These are phyloP conservation scores for Microdon myrmicae DNA, from an alignment of 2,888 invertebrate species.

Conservation along the genomic window DNA sequence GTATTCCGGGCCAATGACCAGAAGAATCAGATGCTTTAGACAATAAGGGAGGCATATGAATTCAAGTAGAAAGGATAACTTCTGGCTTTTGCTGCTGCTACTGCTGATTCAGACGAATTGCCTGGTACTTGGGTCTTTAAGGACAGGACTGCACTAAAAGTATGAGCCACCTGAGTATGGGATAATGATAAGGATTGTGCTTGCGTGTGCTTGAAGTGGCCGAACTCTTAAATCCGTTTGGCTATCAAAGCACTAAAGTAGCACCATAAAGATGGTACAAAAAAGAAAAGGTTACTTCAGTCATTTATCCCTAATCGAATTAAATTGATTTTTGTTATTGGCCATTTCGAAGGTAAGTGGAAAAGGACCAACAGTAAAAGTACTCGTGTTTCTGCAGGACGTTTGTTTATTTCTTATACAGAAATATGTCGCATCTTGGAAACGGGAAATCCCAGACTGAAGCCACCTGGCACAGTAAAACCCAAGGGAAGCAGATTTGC, in stretches of 20 bases:
- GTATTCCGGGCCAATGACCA: slow-evolving; percentile 35
- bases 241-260: too few relatives aligned
- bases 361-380: neutral
- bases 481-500: neutral
- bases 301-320: slow-evolving; percentile 49
- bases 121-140: slow-evolving; percentile 27
- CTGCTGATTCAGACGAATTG: slow-evolving; percentile 46
- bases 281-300: slow-evolving; percentile 32
- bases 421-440: too few relatives aligned
- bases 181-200: slow-evolving; percentile 24
- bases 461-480: neutral
- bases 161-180: slow-evolving; percentile 40
- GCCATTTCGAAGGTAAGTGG: slow-evolving; percentile 27
- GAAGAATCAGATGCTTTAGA: slow-evolving; percentile 20
- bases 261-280: too few relatives aligned
- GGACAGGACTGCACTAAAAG: neutral
- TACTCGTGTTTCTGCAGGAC: too few relatives aligned
- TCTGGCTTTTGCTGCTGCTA: too few relatives aligned
- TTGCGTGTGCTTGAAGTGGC: slow-evolving; percentile 43
- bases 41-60: slow-evolving; percentile 21
- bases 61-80: too few relatives aligned
- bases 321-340: slow-evolving; percentile 51
- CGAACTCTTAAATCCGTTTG: slow-evolving; percentile 27
- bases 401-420: too few relatives aligned
- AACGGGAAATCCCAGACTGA: too few relatives aligned